Conservation (phyloP, 2,113 vertebrate genomes). For the Aptenodytes patagonicus region DNA sequence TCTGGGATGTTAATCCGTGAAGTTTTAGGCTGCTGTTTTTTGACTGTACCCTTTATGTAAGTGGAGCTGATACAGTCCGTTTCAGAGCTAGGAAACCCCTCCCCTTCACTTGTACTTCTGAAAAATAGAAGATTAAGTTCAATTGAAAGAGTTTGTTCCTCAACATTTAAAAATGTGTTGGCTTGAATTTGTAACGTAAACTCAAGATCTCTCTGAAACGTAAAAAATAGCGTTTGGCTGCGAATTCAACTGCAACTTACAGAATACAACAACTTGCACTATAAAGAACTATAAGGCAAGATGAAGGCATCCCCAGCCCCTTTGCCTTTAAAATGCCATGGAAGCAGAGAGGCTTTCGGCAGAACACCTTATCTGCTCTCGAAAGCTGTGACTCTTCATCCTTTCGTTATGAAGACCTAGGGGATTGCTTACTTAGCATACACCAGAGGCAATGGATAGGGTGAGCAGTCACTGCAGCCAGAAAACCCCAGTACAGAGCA, state of each 20-base stretch:
- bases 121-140: not conserved
- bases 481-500: conserved; percentile 1
- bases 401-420: conserved; percentile 29
- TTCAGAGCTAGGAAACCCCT: not conserved
- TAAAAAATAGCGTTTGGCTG: not conserved
- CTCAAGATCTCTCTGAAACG: not conserved
- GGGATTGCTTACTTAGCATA: conserved; percentile 58
- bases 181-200: not conserved
- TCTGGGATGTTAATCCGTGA: not conserved
- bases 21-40: not conserved
- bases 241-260: not conserved
- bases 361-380: conserved; percentile 60
- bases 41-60: not conserved
- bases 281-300: not conserved
- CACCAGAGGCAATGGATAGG: conserved; percentile 59
- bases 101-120: not conserved
- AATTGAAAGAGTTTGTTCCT: not conserved
- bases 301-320: conserved; percentile 51
- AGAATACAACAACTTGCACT: not conserved
- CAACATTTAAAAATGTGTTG: not conserved
- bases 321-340: conserved; percentile 69
- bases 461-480: conserved; percentile 51
- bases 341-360: conserved; percentile 21
- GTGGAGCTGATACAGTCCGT: not conserved
- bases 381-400: conserved; percentile 38